A percentile compares a stretch with the other conserved stretches of the same genome.
Conservation (phyloP, 2,888 invertebrate species). For the Byasa hedistus region DNA sequence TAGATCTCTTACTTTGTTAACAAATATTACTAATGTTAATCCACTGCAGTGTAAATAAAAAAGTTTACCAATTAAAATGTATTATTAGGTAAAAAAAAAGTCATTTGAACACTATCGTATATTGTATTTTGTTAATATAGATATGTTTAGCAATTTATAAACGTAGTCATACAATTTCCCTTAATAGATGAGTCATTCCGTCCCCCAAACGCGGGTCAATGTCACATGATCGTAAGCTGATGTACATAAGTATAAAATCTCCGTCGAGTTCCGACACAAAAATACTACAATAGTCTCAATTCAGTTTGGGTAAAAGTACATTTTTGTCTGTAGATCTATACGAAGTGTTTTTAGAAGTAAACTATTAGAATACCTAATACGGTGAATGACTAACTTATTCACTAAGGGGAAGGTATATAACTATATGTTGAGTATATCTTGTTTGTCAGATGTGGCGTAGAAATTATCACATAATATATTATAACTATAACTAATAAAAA, state of each 20-base stretch:
- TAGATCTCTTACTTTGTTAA: too few relatives aligned
- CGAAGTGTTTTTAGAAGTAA: conserved; percentile 34
- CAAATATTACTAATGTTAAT: too few relatives aligned
- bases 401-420: conserved; percentile 40
- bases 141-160: too few relatives aligned
- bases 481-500: too few relatives aligned
- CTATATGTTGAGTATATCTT: neutral
- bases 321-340: conserved; percentile 10
- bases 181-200: conserved; percentile 39
- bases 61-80: too few relatives aligned
- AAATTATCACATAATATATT: too few relatives aligned
- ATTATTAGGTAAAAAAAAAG: too few relatives aligned
- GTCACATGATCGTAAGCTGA: conserved; percentile 45
- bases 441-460: too few relatives aligned
- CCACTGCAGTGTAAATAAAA: too few relatives aligned
- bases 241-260: conserved; percentile 28
- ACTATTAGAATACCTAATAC: conserved; percentile 50
- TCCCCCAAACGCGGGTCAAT: conserved; percentile 52
- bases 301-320: neutral
- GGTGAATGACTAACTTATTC: conserved; percentile 46
- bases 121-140: too few relatives aligned
- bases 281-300: conserved; percentile 12
- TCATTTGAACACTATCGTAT: too few relatives aligned
- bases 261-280: conserved; percentile 1
- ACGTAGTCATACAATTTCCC: conserved; percentile 33